Base-by-base conservation (phyloP, 1,140 invertebrate species). In the Macrocentrus cingulum region DNA sequence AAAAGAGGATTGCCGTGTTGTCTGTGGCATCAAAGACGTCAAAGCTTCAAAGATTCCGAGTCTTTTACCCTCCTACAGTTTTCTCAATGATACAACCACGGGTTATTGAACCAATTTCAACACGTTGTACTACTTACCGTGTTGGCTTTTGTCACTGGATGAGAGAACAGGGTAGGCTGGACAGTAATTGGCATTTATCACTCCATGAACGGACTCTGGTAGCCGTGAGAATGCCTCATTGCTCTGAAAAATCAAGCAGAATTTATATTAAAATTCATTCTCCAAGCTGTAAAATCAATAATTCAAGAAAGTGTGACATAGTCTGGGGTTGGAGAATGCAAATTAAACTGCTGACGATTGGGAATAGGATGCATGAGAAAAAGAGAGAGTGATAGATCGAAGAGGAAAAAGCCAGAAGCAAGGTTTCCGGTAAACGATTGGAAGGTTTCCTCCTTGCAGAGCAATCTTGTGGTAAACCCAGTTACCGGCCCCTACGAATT, bases 391-490 rank as follows among this genome's bases (percentile, higher is more conserved):
- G 49, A 59, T 49, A 46, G 41, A 57, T 56, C 51, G 58, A 61
- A 49, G 56, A 39, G 66, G 62, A 61, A n/a, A n/a, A n/a, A n/a
- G n/a, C n/a, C n/a, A n/a, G n/a, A n/a, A n/a, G 59, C 65, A 75
- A 65, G 72, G 68, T 65, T 68, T 68, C 68, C 76, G 74, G 76
- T 64, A 66, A 74, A 73, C 72, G 76, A 78, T 78, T 78, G 76
- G 74, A 71, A 75, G 68, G 74, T 74, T 76, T 76, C 76, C 74
- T 78, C 72, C 72, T 76, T 70, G 71, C 73, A 67, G 71, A 71
- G 76, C 76, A 78, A 78, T 78, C 76, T 78, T 75, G 74, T 76
- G 76, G 76, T 76, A 76, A 78, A 76, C 70, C 66, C 66, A 66
- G 70, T 78, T 78, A 78, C 72, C 74, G 75, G 75, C 71, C 69